phyloP scores from a whole-genome alignment of 2,797 vertebrate genomes.

The Sebastiscus tertius region DNA sequence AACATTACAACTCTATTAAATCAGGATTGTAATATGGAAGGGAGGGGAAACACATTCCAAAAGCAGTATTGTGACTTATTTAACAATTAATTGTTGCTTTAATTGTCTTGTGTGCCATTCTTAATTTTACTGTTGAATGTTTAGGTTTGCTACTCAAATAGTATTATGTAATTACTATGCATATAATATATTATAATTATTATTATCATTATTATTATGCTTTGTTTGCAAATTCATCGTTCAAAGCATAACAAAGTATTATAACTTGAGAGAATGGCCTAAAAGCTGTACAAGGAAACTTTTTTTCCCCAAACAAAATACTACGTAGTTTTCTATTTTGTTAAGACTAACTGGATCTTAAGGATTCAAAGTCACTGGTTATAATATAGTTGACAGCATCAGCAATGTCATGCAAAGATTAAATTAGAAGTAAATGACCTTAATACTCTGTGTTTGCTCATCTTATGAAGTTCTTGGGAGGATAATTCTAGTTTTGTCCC shows the following conservation, averaged over 20 bases:
- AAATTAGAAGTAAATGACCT: not conserved
- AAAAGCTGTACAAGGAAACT: not conserved
- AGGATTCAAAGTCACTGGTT: not conserved
- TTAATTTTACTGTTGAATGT: not conserved
- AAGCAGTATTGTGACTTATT: not conserved
- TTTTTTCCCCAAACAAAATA: too few relatives aligned
- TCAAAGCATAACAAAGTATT: not conserved
- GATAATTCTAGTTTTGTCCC: not conserved
- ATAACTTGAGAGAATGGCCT: not conserved
- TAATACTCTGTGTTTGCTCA: not conserved
- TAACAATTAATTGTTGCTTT: not conserved
- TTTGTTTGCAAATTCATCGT: not conserved
- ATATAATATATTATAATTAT: not conserved
- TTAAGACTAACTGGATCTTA: not conserved
- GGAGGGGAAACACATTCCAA: not conserved
- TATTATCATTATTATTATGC: not conserved
- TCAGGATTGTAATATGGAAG: not conserved
- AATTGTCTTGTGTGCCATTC: not conserved
- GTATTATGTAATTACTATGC: not conserved
- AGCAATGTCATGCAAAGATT: not conserved
- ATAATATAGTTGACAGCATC: not conserved
- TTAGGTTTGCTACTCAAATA: not conserved
- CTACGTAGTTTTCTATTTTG: not conserved
- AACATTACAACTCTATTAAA: not conserved
- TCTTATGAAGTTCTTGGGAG: not conserved